Evolutionary conservation across 2,888 invertebrate genomes (phyloP).

Genomic region (Pachycephus smyrnensis): DNA sequence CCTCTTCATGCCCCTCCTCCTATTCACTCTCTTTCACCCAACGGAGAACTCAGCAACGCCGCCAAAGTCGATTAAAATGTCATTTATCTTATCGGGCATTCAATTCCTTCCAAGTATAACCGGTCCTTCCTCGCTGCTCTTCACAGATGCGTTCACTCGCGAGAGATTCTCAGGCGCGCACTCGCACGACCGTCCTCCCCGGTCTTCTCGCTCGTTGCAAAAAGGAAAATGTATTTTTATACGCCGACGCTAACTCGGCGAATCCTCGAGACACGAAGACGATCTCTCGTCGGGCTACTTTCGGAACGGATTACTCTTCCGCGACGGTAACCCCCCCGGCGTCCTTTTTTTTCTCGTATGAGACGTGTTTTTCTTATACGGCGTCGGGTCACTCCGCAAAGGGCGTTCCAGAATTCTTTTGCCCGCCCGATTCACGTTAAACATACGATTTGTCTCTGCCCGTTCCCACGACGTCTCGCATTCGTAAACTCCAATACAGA

Average conservation of each 20-base stretch:
- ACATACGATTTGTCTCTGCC: neutral
- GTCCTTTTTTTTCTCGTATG: neutral
- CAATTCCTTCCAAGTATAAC: neutral
- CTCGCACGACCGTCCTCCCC: neutral
- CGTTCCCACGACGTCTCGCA: neutral
- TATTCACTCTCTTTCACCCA: neutral
- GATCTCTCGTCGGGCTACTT: neutral
- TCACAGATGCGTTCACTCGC: neutral
- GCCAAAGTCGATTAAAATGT: constrained; percentile 42
- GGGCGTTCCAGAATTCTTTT: neutral
- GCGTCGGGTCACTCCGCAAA: neutral
- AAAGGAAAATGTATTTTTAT: neutral
- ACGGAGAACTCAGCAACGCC: neutral
- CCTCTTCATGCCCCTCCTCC: constrained; percentile 7
- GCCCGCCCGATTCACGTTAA: neutral
- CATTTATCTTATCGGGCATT: constrained; percentile 39
- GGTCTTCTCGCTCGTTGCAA: neutral
- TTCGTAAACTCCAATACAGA: neutral
- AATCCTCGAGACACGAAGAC: neutral
- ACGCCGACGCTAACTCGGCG: neutral
- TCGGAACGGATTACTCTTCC: neutral
- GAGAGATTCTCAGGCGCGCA: neutral
- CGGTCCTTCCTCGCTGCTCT: neutral
- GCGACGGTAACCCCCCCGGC: too few species aligned
- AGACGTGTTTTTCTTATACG: neutral